Percentiles rank a stretch among this genome's conserved stretches.
These are phyloP conservation scores for Cuculus canorus DNA, from an alignment of 2,797 vertebrate genomes.

Conservation along the genomic window DNA sequence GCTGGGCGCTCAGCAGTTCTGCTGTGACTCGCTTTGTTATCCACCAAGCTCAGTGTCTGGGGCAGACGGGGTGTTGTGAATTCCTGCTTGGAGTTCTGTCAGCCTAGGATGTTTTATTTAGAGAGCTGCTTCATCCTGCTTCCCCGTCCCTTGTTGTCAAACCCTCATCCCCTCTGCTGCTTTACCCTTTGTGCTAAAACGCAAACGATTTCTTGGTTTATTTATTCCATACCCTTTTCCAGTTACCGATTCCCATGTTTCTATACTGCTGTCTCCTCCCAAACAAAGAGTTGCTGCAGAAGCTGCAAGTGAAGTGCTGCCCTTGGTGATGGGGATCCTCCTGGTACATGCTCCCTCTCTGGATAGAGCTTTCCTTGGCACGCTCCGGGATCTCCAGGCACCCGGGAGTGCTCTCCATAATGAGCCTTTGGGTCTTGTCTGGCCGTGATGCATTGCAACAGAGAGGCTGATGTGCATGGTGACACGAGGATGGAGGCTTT, in stretches of 20 bases:
- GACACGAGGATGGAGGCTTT: background rate
- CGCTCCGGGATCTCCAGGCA: rapidly evolving
- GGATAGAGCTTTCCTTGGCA: background rate
- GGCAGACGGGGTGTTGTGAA: background rate
- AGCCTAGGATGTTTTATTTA: background rate
- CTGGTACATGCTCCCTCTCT: background rate
- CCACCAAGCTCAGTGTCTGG: rapidly evolving
- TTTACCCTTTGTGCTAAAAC: background rate
- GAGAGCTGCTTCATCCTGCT: background rate
- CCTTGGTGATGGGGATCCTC: background rate
- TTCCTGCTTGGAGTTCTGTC: background rate
- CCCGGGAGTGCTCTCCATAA: background rate
- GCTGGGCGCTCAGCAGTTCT: background rate
- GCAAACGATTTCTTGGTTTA: background rate
- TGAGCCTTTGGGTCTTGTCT: background rate
- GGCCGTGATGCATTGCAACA: background rate
- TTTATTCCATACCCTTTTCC: background rate
- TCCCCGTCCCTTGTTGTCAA: background rate
- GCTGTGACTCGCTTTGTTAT: background rate
- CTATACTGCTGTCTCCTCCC: background rate
- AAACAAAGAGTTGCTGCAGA: background rate
- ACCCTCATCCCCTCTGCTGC: rapidly evolving
- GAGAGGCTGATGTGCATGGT: background rate
- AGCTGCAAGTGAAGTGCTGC: background rate
- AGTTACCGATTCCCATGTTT: background rate